These are phyloP conservation scores for Drosophila kanapiae DNA, from an alignment of 1,140 invertebrate species.

Conservation along the genomic window DNA sequence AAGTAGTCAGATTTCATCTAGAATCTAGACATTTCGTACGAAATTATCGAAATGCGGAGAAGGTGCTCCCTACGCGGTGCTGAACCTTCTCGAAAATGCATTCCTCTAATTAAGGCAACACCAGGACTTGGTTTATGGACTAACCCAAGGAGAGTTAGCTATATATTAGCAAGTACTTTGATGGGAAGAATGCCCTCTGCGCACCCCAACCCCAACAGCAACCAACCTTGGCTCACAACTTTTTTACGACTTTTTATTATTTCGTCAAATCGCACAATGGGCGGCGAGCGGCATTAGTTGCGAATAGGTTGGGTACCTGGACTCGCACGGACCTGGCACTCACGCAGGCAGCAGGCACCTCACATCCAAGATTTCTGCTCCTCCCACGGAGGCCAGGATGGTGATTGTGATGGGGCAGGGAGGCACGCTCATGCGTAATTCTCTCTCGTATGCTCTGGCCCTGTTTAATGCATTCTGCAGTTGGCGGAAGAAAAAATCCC, in stretches of 20 bases:
- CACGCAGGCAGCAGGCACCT: constrained; percentile 38
- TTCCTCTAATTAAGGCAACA: constrained; percentile 48
- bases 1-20: background rate
- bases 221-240: constrained; percentile 41
- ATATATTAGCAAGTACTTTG: constrained; percentile 48
- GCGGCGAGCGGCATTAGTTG: constrained; percentile 61
- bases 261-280: constrained; percentile 72
- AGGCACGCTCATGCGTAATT: constrained; percentile 69
- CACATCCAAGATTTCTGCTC: constrained; percentile 4
- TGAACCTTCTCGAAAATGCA: constrained; percentile 34
- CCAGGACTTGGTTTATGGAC: constrained; percentile 34
- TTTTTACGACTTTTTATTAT: constrained; percentile 83
- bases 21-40: background rate
- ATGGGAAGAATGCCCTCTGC: constrained; percentile 7
- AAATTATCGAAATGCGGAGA: constrained; percentile 1
- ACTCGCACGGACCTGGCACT: constrained; percentile 16
- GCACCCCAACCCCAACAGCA: background rate
- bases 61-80: background rate
- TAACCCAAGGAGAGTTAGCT: constrained; percentile 32
- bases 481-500: constrained; percentile 83
- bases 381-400: constrained; percentile 6
- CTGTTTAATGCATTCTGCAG: constrained; percentile 83
- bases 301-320: constrained; percentile 32
- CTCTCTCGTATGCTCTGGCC: constrained; percentile 66
- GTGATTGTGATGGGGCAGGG: constrained; percentile 9